Evolutionary conservation across 1,140 invertebrate genomes (phyloP).

Genomic region (Drosophila sp.): DNA sequence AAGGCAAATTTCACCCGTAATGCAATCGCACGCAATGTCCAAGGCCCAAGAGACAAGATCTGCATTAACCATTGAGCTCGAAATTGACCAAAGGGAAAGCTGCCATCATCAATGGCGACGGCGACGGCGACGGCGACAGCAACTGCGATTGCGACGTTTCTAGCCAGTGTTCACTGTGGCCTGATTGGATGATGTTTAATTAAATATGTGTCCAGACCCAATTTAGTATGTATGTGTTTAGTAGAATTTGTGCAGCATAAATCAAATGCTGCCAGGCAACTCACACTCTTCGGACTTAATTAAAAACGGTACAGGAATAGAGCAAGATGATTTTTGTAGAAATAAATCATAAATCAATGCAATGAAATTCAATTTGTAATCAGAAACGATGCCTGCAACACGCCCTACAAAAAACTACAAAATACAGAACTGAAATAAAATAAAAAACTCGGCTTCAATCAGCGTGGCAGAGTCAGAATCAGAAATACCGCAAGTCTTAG

Average conservation of each 20-base stretch:
- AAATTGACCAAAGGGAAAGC: conserved; percentile 63
- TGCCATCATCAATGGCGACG: not conserved
- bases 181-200: conserved; percentile 52
- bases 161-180: conserved; percentile 8
- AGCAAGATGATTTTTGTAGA: conserved; percentile 44
- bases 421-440: conserved; percentile 5
- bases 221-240: conserved; percentile 30
- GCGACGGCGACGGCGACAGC: not conserved
- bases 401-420: conserved; percentile 56
- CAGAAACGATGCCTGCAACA: conserved; percentile 58
- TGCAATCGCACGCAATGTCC: conserved; percentile 80
- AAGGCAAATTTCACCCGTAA: conserved; percentile 74
- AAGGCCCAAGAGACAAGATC: conserved; percentile 39
- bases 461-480: conserved; percentile 43
- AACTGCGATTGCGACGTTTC: conserved; percentile 26
- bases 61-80: conserved; percentile 17
- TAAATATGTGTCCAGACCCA: conserved; percentile 40
- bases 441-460: conserved; percentile 54
- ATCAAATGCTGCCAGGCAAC: conserved; percentile 57
- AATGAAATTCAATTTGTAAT: conserved; percentile 82
- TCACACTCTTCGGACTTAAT: conserved; percentile 74
- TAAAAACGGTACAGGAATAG: conserved; percentile 62
- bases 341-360: conserved; percentile 80
- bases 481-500: conserved; percentile 67
- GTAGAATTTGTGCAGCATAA: conserved; percentile 58